These are phyloP conservation scores for Rhombomys opimus DNA, from an alignment of 2,113 vertebrate genomes.

Conservation along the genomic window DNA sequence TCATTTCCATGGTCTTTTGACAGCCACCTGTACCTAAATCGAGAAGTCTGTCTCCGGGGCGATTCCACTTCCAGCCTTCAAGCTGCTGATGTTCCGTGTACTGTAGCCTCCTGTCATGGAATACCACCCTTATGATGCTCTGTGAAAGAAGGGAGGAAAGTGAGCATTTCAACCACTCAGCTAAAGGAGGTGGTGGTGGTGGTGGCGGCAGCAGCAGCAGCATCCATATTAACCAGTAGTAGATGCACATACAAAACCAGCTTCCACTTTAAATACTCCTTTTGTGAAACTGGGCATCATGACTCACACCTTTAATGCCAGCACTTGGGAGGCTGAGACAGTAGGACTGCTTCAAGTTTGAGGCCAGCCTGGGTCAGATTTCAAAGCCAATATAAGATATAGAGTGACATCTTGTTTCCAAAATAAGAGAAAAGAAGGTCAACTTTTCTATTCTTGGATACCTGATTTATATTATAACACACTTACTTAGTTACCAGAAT, in stretches of 20 bases:
- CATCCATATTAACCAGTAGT: neutral
- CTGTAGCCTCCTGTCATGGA: slow-evolving; percentile 90
- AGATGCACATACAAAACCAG: neutral
- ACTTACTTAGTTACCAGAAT: slow-evolving; percentile 4
- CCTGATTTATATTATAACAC: neutral
- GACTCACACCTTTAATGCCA: neutral
- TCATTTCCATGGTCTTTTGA: neutral
- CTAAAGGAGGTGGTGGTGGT: neutral
- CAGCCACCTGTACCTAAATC: slow-evolving; percentile 85
- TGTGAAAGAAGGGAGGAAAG: slow-evolving; percentile 66
- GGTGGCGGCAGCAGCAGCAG: no score
- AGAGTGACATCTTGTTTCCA: neutral
- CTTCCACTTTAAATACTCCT: neutral
- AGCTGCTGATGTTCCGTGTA: slow-evolving; percentile 91
- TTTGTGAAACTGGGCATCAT: neutral
- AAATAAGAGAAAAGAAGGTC: neutral
- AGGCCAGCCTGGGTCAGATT: neutral
- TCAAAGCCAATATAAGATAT: neutral
- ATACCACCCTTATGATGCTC: slow-evolving; percentile 91
- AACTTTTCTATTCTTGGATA: neutral
- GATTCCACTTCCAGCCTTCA: slow-evolving; percentile 92
- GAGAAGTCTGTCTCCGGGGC: slow-evolving; percentile 89
- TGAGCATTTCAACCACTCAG: neutral
- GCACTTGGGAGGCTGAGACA: neutral
- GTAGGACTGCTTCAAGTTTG: neutral